Conservation (phyloP, 2,797 vertebrate species). For the Microctenopoma steveboyesi region DNA sequence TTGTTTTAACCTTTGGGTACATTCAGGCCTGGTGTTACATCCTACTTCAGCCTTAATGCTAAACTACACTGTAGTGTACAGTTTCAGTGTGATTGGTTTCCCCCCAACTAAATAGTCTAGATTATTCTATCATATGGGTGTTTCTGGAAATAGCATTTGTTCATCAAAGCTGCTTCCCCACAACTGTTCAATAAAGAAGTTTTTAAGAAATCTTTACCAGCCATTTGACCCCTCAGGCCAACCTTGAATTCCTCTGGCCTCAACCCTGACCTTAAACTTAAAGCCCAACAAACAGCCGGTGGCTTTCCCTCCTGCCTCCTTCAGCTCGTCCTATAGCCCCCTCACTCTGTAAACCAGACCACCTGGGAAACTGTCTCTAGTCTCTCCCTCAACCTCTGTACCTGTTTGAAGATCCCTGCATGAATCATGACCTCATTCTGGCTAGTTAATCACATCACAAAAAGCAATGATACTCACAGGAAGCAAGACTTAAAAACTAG, state of each 20-base stretch:
- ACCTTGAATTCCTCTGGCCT: background rate
- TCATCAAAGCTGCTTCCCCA: background rate
- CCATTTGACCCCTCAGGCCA: background rate
- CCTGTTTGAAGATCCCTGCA: conserved; percentile 54
- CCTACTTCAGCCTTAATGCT: conserved; percentile 1
- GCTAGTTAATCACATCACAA: conserved; percentile 70
- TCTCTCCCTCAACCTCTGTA: conserved; percentile 47
- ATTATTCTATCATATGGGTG: background rate
- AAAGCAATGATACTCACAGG: conserved; percentile 67
- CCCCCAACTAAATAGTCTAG: too few relatives aligned
- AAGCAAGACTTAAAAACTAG: conserved; percentile 71
- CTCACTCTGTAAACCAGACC: conserved; percentile 42
- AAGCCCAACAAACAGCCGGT: conserved; percentile 21
- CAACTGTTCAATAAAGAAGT: background rate
- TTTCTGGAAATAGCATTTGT: background rate
- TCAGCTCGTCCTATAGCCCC: conserved; percentile 11
- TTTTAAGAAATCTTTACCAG: background rate
- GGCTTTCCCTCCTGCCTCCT: conserved; percentile 14
- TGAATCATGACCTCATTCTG: conserved; percentile 68
- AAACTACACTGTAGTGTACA: background rate
- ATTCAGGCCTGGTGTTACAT: background rate
- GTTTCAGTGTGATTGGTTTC: too few relatives aligned
- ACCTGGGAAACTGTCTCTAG: conserved; percentile 57
- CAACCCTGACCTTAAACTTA: conserved; percentile 26
- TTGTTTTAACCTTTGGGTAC: background rate